Evolutionary conservation across 2,797 vertebrate species (phyloP), one percentile per base, ranked within the genome.

Genomic region (Garrulus glandarius): DNA sequence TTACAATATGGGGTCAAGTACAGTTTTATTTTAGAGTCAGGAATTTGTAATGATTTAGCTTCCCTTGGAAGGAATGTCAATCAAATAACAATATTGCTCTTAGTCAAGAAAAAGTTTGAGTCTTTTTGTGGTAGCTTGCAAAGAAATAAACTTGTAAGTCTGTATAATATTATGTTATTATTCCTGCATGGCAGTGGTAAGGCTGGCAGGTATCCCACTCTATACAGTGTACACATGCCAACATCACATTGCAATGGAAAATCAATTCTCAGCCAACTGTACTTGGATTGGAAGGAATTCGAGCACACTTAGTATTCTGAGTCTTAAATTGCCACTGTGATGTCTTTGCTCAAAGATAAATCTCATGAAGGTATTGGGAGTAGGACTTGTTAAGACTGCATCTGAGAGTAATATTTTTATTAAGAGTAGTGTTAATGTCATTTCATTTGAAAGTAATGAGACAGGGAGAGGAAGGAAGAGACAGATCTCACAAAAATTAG

Each of bases 181-280:
- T 29, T 71, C 37, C 43, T 90, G 47, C 37, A 57, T 76, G 86
- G 87, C 74, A 80, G 83, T 72, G 77, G 94, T 84, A 78, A 80
- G 89, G 71, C 89, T 96, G 96, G 93, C 95, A 93, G 84, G 93
- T 81, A 95, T 95, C 95, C 95, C 74, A 20, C 60, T 67, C 46
- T 68, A 5, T 84, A 46, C 44, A 83, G n/a, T 29, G 55, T 41
- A 72, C 63, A 65, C 59, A 37, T 89, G 89, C 92, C 95, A 97
- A 95, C 61, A 72, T 79, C 61, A 7, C 92, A 91, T 29, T 92
- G 81, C 72, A 87, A 89, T 85, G 95, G 91, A 95, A 96, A 94
- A 91, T 94, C 82, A 92, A 87, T 95, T 93, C 68, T 64, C 77
- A 84, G 89, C 89, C 91, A 96, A 53, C 64, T 91, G 64, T 72